phyloP scores from a whole-genome alignment of 2,888 invertebrate species.

The Drosophila longiperda region DNA sequence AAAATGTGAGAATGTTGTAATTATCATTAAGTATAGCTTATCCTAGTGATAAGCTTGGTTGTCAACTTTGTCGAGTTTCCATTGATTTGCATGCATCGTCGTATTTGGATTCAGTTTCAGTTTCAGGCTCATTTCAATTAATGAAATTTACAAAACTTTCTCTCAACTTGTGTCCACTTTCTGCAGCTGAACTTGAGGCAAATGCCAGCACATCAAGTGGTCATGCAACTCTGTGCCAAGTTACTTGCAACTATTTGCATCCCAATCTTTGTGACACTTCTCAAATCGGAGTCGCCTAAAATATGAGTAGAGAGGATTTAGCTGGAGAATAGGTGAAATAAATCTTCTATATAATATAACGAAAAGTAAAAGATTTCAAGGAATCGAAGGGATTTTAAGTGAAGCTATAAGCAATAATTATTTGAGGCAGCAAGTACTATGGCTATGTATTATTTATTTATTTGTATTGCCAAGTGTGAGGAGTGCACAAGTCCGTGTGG shows the following conservation, averaged over 20 bases:
- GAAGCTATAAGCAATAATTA: not conserved
- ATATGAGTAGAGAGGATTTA: too few species aligned
- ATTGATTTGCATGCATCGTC: slow-evolving; percentile 58
- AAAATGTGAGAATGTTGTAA: not conserved
- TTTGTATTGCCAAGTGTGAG: slow-evolving; percentile 45
- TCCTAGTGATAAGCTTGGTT: slow-evolving; percentile 28
- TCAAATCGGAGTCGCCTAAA: slow-evolving; percentile 8
- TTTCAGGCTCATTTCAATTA: slow-evolving; percentile 65
- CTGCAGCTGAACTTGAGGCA: slow-evolving; percentile 8
- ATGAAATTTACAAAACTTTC: slow-evolving; percentile 60
- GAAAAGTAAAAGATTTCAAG: not conserved
- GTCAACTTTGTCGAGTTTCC: slow-evolving; percentile 22
- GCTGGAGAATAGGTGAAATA: too few species aligned
- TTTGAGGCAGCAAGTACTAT: not conserved
- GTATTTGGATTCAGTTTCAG: slow-evolving; percentile 18
- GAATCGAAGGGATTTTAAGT: not conserved
- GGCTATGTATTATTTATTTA: slow-evolving; percentile 67
- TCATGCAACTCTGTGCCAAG: not conserved
- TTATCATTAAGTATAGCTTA: not conserved
- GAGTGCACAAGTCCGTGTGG: slow-evolving; percentile 22
- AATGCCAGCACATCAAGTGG: slow-evolving; percentile 5
- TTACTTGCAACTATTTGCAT: slow-evolving; percentile 6
- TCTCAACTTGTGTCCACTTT: slow-evolving; percentile 33
- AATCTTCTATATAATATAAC: not conserved
- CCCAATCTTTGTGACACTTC: slow-evolving; percentile 59